Evolutionary conservation across 2,888 invertebrate genomes (phyloP).

Genomic region (Nudaria mundana): DNA sequence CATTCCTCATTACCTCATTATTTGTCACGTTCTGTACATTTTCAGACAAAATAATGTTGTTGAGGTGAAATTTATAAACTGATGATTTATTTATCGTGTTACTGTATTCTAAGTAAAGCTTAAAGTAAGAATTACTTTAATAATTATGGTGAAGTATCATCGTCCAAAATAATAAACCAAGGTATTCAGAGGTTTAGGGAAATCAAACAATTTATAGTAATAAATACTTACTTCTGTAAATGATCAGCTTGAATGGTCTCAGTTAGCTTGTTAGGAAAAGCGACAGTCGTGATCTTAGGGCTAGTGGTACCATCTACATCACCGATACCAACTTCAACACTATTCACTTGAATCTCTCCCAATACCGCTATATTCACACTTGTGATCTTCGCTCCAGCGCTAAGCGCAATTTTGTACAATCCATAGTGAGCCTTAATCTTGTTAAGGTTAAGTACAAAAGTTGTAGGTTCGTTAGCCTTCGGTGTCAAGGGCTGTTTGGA

Average conservation of each 20-base stretch:
- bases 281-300: constrained; percentile 87
- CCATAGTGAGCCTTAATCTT: constrained; percentile 91
- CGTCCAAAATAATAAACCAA: no score
- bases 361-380: constrained; percentile 86
- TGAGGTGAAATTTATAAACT: no score
- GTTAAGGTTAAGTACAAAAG: constrained; percentile 89
- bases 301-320: constrained; percentile 95
- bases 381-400: constrained; percentile 83
- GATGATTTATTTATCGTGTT: no score
- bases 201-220: no score
- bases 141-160: no score
- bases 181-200: no score
- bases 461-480: constrained; percentile 81
- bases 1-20: no score
- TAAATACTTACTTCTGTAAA: constrained; percentile 88
- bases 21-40: no score
- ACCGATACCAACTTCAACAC: constrained; percentile 92
- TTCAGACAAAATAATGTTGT: no score
- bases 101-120: no score
- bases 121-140: no score
- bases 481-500: constrained; percentile 83
- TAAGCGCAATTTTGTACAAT: constrained; percentile 90
- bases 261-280: constrained; percentile 86
- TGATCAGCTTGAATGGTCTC: constrained; percentile 91
- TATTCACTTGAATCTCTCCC: constrained; percentile 88